Percentiles rank a stretch among this genome's conserved stretches.
phyloP scores from a whole-genome alignment of 2,888 invertebrate species.

The Matsumyia berberina region DNA sequence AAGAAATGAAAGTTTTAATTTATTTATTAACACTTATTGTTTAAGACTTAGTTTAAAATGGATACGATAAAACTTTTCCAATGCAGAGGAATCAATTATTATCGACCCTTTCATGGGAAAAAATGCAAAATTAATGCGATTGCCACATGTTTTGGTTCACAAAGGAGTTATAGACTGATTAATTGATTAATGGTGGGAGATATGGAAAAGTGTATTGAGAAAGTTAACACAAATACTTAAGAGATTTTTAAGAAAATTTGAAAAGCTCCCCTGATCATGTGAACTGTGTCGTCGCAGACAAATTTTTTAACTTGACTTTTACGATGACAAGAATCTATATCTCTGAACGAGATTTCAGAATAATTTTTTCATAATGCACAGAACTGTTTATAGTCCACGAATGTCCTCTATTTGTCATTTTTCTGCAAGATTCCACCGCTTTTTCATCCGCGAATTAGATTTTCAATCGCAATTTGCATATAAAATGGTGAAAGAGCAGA shows the following conservation, averaged over 20 bases:
- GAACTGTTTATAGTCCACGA: too few species aligned
- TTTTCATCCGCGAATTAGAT: too few species aligned
- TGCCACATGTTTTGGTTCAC: constrained; percentile 59
- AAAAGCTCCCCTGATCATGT: neutral
- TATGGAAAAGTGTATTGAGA: too few species aligned
- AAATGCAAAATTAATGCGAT: constrained; percentile 34
- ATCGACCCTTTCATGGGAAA: constrained; percentile 42
- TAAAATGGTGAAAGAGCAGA: too few species aligned
- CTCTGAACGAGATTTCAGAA: neutral
- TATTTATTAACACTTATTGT: constrained; percentile 20
- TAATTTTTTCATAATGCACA: too few species aligned
- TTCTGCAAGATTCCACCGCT: too few species aligned
- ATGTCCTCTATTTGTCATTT: too few species aligned
- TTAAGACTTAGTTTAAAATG: constrained; percentile 8
- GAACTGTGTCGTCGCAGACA: too few species aligned
- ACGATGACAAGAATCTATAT: too few species aligned
- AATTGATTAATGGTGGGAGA: constrained; percentile 56
- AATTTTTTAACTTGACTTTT: too few species aligned
- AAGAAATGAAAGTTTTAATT: neutral
- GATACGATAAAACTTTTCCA: neutral
- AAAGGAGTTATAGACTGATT: constrained; percentile 37
- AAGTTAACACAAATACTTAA: too few species aligned
- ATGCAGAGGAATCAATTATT: constrained; percentile 26
- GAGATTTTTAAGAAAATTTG: neutral
- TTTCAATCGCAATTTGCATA: too few species aligned